A percentile compares a stretch with the other conserved stretches of the same genome.
Evolutionary conservation across 2,113 vertebrate genomes (phyloP).

Genomic region (Engraulis encrasicolus): DNA sequence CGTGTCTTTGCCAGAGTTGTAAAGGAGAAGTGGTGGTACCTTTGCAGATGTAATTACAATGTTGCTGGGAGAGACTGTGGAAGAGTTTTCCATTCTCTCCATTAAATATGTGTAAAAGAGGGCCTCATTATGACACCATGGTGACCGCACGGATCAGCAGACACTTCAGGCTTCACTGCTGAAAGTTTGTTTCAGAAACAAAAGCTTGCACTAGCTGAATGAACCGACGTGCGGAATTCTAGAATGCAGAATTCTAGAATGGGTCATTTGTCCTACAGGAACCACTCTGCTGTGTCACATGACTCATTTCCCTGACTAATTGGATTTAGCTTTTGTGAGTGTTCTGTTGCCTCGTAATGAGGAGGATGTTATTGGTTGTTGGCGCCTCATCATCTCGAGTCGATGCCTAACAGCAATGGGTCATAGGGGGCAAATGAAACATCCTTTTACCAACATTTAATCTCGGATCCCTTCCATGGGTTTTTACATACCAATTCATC

Average conservation of each 20-base stretch:
- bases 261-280: not conserved
- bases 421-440: not conserved
- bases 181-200: no score
- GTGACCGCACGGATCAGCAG: not conserved
- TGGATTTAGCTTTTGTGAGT: not conserved
- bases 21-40: no score
- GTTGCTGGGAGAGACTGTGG: no score
- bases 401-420: not conserved
- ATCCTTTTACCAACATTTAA: not conserved
- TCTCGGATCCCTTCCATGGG: not conserved
- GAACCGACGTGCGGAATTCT: not conserved
- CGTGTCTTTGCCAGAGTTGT: no score
- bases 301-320: not conserved
- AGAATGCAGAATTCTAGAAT: not conserved
- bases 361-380: not conserved
- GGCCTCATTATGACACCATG: not conserved
- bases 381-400: not conserved
- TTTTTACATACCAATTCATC: not conserved
- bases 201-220: not conserved
- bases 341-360: not conserved
- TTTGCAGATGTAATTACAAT: no score
- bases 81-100: not conserved
- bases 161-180: not conserved
- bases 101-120: not conserved
- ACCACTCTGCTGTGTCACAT: not conserved